Conservation (phyloP, 1,140 invertebrate species). For the Araneus ventricosus region DNA sequence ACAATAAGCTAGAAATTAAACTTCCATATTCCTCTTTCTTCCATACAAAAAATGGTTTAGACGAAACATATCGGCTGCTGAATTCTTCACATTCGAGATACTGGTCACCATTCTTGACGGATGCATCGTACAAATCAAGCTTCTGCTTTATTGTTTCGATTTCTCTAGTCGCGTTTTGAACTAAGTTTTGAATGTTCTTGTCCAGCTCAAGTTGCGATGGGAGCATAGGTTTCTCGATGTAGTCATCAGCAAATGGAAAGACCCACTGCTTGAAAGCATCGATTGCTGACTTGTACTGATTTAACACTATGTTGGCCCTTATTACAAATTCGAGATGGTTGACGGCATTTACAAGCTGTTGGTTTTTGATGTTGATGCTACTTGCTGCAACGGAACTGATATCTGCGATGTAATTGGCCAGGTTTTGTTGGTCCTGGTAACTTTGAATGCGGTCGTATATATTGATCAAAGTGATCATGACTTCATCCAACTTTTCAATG, state of each 20-base stretch:
- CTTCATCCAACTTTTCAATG: conserved; percentile 23
- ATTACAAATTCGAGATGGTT: not conserved
- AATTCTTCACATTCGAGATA: not conserved
- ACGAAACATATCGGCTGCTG: conserved; percentile 9
- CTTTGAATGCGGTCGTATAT: conserved; percentile 8
- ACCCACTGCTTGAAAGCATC: conserved; percentile 46
- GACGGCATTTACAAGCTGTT: not conserved
- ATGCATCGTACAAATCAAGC: not conserved
- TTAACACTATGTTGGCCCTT: conserved; percentile 4
- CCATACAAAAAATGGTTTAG: conserved; percentile 29
- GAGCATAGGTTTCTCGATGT: not conserved
- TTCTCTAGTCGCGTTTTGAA: not conserved
- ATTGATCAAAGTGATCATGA: not conserved
- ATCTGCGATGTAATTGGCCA: conserved; percentile 22
- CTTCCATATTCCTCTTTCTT: not conserved
- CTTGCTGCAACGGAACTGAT: not conserved
- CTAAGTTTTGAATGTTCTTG: not conserved
- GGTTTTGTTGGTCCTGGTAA: conserved; percentile 29
- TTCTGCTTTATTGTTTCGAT: not conserved
- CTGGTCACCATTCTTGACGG: not conserved
- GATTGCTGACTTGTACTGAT: not conserved
- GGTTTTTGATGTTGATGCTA: not conserved
- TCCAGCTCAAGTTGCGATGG: not conserved
- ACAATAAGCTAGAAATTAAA: not conserved
- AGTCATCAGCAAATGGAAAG: conserved; percentile 10